A percentile compares a stretch with the other conserved stretches of the same genome.
Conservation (phyloP, 2,888 invertebrate species). For the Pseudanteris insignis region DNA sequence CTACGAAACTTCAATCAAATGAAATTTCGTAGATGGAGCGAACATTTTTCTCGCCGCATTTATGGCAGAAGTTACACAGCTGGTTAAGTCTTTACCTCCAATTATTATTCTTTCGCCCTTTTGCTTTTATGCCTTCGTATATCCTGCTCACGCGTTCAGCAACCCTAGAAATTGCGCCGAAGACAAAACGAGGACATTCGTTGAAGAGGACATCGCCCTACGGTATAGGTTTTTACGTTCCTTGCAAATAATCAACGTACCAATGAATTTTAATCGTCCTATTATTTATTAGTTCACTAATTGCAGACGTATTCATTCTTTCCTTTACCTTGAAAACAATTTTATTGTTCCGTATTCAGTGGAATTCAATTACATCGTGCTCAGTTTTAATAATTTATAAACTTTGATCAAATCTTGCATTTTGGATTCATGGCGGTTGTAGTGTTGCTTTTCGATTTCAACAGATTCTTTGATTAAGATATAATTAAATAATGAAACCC, state of each 20-base stretch:
- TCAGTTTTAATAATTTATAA: conserved; percentile 11
- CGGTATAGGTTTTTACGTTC: conserved; percentile 22
- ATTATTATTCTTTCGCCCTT: conserved; percentile 23
- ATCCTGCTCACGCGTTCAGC: conserved; percentile 10
- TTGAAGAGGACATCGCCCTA: conserved; percentile 20
- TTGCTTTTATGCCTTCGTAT: conserved; percentile 17
- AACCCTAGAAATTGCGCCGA: conserved; percentile 7
- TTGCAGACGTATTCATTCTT: conserved; percentile 17
- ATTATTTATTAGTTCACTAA: conserved; percentile 30
- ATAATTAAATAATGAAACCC: too few relatives aligned
- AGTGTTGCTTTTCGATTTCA: too few relatives aligned
- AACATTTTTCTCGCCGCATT: too few relatives aligned
- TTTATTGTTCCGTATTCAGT: conserved; percentile 24
- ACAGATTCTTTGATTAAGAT: too few relatives aligned
- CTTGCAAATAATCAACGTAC: conserved; percentile 19
- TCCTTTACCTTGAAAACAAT: conserved; percentile 15
- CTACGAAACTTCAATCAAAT: too few relatives aligned
- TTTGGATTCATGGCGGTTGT: too few relatives aligned
- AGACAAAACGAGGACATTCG: conserved; percentile 9
- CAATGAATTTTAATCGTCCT: conserved; percentile 24
- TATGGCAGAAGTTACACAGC: conserved; percentile 18
- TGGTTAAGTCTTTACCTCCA: conserved; percentile 14
- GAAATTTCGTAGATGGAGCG: too few relatives aligned
- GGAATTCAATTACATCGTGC: conserved; percentile 6
- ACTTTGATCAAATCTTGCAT: conserved; percentile 15